A percentile compares a stretch with the other conserved stretches of the same genome.
Conservation (phyloP, 2,888 invertebrate genomes). For the Epistrophe grossulariae region DNA sequence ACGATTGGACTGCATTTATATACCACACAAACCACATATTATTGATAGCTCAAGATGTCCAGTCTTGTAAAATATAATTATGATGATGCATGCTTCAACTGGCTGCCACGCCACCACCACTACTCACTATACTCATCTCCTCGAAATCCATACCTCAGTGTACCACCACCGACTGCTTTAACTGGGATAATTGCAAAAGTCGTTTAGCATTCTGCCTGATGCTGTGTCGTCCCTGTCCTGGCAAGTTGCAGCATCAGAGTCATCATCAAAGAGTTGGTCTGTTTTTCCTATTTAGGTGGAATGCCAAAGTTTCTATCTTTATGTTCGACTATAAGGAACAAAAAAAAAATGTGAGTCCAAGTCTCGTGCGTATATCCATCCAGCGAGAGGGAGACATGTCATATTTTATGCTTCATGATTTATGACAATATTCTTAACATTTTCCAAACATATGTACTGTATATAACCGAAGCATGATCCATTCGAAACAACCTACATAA, state of each 20-base stretch:
- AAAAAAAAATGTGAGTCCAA: constrained; percentile 27
- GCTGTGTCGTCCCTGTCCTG: constrained; percentile 37
- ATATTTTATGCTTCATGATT: constrained; percentile 74
- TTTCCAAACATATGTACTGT: constrained; percentile 37
- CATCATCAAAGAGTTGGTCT: constrained; percentile 44
- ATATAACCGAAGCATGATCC: constrained; percentile 27
- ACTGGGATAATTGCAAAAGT: constrained; percentile 74
- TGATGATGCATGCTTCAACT: constrained; percentile 72
- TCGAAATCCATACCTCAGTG: background rate
- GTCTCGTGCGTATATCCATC: constrained; percentile 74
- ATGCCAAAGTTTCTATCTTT: constrained; percentile 69
- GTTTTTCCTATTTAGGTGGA: constrained; percentile 53
- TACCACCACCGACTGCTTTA: constrained; percentile 31
- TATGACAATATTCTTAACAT: constrained; percentile 72
- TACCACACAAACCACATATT: constrained; percentile 61
- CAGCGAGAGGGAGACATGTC: constrained; percentile 57
- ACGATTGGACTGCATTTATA: constrained; percentile 46
- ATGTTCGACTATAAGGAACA: constrained; percentile 8
- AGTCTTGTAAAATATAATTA: constrained; percentile 76
- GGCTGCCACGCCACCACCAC: constrained; percentile 9
- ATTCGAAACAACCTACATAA: constrained; percentile 22
- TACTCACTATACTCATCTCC: background rate
- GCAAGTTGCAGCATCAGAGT: constrained; percentile 4
- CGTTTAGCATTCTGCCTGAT: constrained; percentile 72
- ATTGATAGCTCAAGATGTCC: constrained; percentile 76